Conservation (phyloP, 37 sponge, comb jelly and placozoan species). For the Theonella swinhoei region DNA sequence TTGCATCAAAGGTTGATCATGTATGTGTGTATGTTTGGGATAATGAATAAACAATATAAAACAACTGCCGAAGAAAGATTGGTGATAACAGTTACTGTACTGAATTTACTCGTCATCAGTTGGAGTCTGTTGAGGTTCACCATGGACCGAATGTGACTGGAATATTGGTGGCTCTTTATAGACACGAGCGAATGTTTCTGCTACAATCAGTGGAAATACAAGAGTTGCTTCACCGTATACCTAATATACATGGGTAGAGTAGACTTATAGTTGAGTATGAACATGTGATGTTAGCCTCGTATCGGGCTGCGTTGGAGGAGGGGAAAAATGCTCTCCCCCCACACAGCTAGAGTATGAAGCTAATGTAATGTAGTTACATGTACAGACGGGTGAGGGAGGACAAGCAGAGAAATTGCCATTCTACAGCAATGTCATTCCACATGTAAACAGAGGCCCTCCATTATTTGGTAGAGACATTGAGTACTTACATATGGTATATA, state of each 20-base stretch:
- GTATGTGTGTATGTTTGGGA: conserved; percentile 5
- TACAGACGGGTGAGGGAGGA: not conserved
- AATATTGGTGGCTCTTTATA: conserved; percentile 22
- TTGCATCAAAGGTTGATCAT: not conserved
- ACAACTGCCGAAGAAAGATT: too few species aligned
- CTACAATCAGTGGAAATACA: conserved; percentile 91
- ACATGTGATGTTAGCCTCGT: too few species aligned
- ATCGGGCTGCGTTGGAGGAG: too few species aligned
- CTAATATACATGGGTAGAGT: too few species aligned
- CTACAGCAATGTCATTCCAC: too few species aligned
- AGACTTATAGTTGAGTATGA: too few species aligned
- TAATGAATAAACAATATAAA: too few species aligned
- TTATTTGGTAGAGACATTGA: too few species aligned
- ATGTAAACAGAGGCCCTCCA: too few species aligned
- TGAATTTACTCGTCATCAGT: not conserved
- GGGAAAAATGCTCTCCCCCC: too few species aligned
- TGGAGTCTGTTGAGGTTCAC: not conserved
- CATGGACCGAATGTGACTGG: not conserved
- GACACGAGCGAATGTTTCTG: conserved; percentile 88
- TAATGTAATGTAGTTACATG: not conserved
- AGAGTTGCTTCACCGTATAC: conserved; percentile 81
- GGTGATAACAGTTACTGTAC: not conserved
- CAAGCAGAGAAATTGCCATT: not conserved
- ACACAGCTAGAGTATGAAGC: too few species aligned
- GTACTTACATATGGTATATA: too few species aligned